Base-by-base conservation (phyloP, 37 sponge, comb jelly and placozoan species). In the Bolinopsis microptera region DNA sequence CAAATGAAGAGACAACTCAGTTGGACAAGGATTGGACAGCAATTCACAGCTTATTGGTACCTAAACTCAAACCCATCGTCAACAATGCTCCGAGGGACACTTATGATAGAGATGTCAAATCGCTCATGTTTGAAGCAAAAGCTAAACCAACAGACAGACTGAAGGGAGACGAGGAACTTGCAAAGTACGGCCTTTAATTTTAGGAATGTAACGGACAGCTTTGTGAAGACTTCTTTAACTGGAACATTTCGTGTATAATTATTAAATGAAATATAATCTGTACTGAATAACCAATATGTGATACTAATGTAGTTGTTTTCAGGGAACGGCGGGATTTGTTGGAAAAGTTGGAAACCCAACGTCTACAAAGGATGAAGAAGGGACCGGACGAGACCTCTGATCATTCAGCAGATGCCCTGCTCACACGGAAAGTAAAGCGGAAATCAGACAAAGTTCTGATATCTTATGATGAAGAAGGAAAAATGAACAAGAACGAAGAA, bases 81-180 rank as follows among this genome's bases (percentile, higher is more conserved):
- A n/a, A n/a, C 5, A 28, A 13, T 25, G 39, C 37, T 9, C 1
- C 16, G 30, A 34, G 39, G 36, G 95, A 94, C 77, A 94, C 94
- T 67, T 97, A 96, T 93, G 97, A 97, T 93, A 93, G 34, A 35
- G 68, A 83, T 25, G 94, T 97, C 68, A 93, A 92, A 35, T 95
- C 95, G 80, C 93, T 97, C 36, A 92, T 93, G n/a, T 96, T 94
- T 76, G 95, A 96, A 39, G 86, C 94, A 35, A 94, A 94, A 67
- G 96, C 94, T 30, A 28, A 95, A 93, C 93, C 97, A 32, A 95
- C 94, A 18, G 95, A 95, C 41, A 72, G 97, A 13, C 36, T 97
- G 86, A 96, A 97, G 40, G 95, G 93, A 83, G 94, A 96, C 69
- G 96, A 95, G 35, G 97, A 97, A 69, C 34, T 95, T 37, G 95